Percentiles rank a stretch among this genome's conserved stretches.
Evolutionary conservation across 2,888 invertebrate genomes (phyloP).

Genomic region (Napeogenes inachia): DNA sequence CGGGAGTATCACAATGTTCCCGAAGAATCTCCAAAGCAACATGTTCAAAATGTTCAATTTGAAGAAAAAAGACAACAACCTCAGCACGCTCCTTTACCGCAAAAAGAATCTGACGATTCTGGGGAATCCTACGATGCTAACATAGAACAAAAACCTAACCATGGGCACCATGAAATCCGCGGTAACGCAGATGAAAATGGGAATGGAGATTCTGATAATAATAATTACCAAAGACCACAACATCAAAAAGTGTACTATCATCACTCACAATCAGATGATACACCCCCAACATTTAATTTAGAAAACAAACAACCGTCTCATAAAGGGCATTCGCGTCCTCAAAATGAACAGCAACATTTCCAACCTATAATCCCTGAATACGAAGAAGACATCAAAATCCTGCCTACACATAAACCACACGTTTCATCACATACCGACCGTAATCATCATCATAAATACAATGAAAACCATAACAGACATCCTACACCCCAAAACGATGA

Average conservation of each 20-base stretch:
- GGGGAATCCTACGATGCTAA: slow-evolving; percentile 23
- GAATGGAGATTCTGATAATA: background rate
- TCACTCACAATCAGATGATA: slow-evolving; percentile 10
- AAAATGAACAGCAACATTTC: slow-evolving; percentile 36
- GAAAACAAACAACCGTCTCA: slow-evolving; percentile 1
- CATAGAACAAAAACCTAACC: slow-evolving; percentile 13
- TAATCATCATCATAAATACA: slow-evolving; percentile 43
- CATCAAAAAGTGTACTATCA: background rate
- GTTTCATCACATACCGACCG: slow-evolving; percentile 54
- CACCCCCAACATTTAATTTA: background rate
- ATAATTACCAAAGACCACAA: background rate
- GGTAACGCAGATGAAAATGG: slow-evolving; percentile 9
- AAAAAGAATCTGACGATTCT: slow-evolving; percentile 30
- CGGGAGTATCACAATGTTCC: slow-evolving; percentile 47
- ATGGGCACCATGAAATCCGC: background rate
- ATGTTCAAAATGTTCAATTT: slow-evolving; percentile 49
- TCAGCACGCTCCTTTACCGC: slow-evolving; percentile 20
- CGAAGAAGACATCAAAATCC: slow-evolving; percentile 52
- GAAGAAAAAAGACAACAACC: slow-evolving; percentile 36
- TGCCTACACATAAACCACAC: slow-evolving; percentile 41
- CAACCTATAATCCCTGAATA: slow-evolving; percentile 50
- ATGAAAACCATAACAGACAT: slow-evolving; percentile 27
- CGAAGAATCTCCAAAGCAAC: slow-evolving; percentile 48
- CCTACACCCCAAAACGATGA: slow-evolving; percentile 31
- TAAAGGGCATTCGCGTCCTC: slow-evolving; percentile 17